Base-by-base conservation (phyloP, 2,113 vertebrate genomes). In the Epinephelus moara region DNA sequence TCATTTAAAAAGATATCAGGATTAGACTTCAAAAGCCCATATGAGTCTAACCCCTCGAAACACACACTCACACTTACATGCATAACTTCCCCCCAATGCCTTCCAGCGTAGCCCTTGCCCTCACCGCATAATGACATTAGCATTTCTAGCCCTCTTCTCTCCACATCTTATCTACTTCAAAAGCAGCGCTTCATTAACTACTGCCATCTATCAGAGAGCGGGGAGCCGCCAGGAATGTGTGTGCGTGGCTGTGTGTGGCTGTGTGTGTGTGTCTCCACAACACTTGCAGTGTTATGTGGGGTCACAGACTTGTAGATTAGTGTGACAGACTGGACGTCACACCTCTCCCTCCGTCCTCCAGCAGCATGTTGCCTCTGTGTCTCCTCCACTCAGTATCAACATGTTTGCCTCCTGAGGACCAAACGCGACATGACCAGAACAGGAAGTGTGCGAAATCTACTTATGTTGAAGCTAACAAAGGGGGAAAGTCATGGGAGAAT, bases 121-220 rank as follows among this genome's bases (percentile, higher is more conserved):
- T 33, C 17, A 66, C 75, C 88, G 80, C 82, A 86, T 85, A 86
- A 90, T 84, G 77, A 85, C 89, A 88, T 80, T 83, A 91, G 88
- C 79, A 73, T 90, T 88, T 88, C 47, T 25, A 77, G 82, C 73
- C 78, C 88, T 84, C 84, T 62, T 81, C 85, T 77, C 84, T 78
- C 63, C 76, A 71, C 87, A 78, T 90, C 92, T 88, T 88, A 91
- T 89, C 87, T 84, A 86, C 90, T 93, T 91, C 90, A 93, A 93
- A 93, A 85, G 89, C 83, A 81, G 87, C 71, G 74, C 88, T 91
- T 86, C 87, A 90, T 93, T 90, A 88, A 90, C 89, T 40, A 30
- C 87, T 6, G 60, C 86, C 85, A 92, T 92, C 89, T 88, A 87
- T 90, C 88, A 87, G 69, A 70, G 82, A 67, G 84, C 66, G 12